Base-by-base conservation (phyloP, 2,797 vertebrate genomes). In the Sebastes taczanowskii region DNA sequence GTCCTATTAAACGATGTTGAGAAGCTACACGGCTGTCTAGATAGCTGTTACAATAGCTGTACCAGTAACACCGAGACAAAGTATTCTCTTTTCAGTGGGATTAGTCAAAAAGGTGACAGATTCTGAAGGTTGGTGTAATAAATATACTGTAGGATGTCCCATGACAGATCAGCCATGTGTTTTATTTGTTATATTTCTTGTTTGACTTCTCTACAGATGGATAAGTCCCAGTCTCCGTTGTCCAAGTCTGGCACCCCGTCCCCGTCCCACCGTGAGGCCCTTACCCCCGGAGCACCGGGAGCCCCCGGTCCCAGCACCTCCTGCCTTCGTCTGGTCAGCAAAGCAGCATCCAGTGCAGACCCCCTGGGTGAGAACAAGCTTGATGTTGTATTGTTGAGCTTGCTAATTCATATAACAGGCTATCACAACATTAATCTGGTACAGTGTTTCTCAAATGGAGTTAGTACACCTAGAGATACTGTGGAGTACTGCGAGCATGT, bases 191-290 rank as follows among this genome's bases (percentile, higher is more conserved):
- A 18, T 65, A 27, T 70, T 75, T 9, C 7, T 52, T 63, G 16
- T 70, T 73, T 71, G 25, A 76, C 11, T 3, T 81, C 42, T 74
- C 27, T 22, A 32, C 92, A 98, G 98, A 93, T 86, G 0, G 96
- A 97, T 52, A 96, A 96, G 0, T 90, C 95, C 27, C 91, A 94
- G 29, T 88, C 95, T 10, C 94, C 96, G 0, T 60, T 93, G 73
- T 96, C 97, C 20, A 97, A 97, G 86, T 96, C 96, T 5, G 93
- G 95, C 6, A 93, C 93, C 30, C 94, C 97, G 2, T 97, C 97
- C 3, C 96, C 97, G 0, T 96, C 95, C 75, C 91, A 96, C 83
- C 94, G 84, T 0, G 96, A 97, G 1, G 86, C 96, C 3, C 93
- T 96, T 30, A 97, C 96, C 0, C 96, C 96, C 0, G 94, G 95